Evolutionary conservation across 1,140 invertebrate species (phyloP).

Genomic region (Pissodes strobi): DNA sequence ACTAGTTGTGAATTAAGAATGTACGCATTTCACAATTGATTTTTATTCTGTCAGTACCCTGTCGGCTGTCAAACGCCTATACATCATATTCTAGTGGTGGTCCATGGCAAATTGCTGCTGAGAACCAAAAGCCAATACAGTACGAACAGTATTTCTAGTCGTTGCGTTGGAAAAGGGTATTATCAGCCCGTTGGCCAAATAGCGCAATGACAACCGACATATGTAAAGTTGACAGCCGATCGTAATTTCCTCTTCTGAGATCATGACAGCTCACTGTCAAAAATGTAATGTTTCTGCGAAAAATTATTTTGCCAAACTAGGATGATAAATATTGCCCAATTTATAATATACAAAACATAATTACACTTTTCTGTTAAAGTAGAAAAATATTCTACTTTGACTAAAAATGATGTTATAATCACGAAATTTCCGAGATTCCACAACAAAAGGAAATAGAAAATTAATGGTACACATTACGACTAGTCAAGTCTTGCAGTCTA

Average conservation of each 20-base stretch:
- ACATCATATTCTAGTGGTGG: background rate
- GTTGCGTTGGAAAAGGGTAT: too few relatives aligned
- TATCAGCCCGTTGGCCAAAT: background rate
- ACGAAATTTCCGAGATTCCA: too few relatives aligned
- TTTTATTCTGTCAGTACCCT: background rate
- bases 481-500: too few relatives aligned
- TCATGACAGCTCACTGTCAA: constrained; percentile 5
- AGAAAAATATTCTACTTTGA: background rate
- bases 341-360: background rate
- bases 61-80: background rate
- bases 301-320: constrained; percentile 5
- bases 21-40: background rate
- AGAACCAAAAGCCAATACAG: too few relatives aligned
- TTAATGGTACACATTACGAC: too few relatives aligned
- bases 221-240: background rate
- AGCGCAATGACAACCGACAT: background rate
- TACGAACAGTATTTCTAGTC: too few relatives aligned
- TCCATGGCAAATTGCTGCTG: background rate
- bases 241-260: background rate
- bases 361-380: background rate
- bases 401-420: too few relatives aligned
- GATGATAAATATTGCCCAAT: too few relatives aligned
- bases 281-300: background rate
- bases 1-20: background rate
- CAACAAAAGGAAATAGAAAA: too few relatives aligned